Conservation (phyloP, 2,113 vertebrate species). For the Tetrao urogallus region DNA sequence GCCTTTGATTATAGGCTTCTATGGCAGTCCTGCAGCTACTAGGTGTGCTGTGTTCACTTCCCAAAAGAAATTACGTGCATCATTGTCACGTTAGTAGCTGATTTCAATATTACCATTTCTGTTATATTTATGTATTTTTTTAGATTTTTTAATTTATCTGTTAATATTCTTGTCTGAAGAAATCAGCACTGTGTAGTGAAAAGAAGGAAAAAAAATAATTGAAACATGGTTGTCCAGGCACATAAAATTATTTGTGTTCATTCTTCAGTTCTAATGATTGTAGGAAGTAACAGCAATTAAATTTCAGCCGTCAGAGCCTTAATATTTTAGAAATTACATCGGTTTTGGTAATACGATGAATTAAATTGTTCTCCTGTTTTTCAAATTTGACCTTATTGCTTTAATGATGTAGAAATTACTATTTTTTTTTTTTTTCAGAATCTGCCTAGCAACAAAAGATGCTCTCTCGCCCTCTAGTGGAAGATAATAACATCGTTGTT, state of each 20-base stretch:
- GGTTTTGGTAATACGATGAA: neutral
- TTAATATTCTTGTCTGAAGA: neutral
- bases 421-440: neutral
- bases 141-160: neutral
- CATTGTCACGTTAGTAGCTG: neutral
- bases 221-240: accelerated
- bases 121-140: neutral
- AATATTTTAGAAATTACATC: neutral
- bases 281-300: neutral
- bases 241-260: neutral
- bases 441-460: slow-evolving; percentile 62
- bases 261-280: neutral
- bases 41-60: neutral
- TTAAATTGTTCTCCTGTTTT: neutral
- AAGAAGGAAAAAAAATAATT: neutral
- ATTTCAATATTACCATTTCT: neutral
- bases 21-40: neutral
- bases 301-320: neutral
- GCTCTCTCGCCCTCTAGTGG: slow-evolving; percentile 59
- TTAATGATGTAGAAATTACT: neutral
- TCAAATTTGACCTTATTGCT: neutral
- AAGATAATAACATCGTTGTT: neutral
- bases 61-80: neutral
- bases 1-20: neutral
- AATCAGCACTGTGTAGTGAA: neutral